Base-by-base conservation (phyloP, 2,888 invertebrate species). In the Plagiodera versicolora region DNA sequence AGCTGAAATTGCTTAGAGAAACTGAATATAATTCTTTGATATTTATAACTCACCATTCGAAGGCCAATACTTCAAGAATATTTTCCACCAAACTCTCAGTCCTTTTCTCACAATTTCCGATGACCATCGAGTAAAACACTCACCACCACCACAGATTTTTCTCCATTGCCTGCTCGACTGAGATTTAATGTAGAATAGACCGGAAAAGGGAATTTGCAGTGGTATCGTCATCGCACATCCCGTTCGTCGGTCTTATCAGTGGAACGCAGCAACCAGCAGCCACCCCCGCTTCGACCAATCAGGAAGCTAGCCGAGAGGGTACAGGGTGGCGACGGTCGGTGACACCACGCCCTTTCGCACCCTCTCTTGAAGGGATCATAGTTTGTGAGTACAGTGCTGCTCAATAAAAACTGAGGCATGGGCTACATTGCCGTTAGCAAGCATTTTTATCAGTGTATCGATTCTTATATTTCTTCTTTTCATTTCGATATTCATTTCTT, bases 221-320 rank as follows among this genome's bases (percentile, higher is more conserved):
- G 59, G 64, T 73, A 72, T 72, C 72, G 69, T 68, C 70, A 66
- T 69, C 70, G 69, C 69, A 71, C 70, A 73, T 72, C 70, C 74
- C 67, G 67, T 70, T 58, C 58, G 57, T n/a, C 54, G 58, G 58
- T 57, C 67, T 74, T 74, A 74, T 74, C 74, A 70, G 64, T 58
- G 60, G 16, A 49, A 62, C 60, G 58, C 71, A 72, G 72, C 63
- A 72, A 69, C 70, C 71, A 59, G 58, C 71, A 72, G 72, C 63
- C 73, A 69, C 70, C 71, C 70, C 67, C 64, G 59, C 52, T 30
- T 56, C 59, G 61, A 60, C 73, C 74, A 73, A 74, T 73, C 45
- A 51, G 14, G 19, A 19, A 10, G 2, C 48, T 16, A 45, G 39
- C n/a, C 1, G 6, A 24, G 44, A 28, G 44, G 52, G 52, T 6